Percentiles rank a stretch among this genome's conserved stretches.
These are phyloP conservation scores for Montipora capitata DNA, from an alignment of 92 coral and sea anemone genomes.

Conservation along the genomic window DNA sequence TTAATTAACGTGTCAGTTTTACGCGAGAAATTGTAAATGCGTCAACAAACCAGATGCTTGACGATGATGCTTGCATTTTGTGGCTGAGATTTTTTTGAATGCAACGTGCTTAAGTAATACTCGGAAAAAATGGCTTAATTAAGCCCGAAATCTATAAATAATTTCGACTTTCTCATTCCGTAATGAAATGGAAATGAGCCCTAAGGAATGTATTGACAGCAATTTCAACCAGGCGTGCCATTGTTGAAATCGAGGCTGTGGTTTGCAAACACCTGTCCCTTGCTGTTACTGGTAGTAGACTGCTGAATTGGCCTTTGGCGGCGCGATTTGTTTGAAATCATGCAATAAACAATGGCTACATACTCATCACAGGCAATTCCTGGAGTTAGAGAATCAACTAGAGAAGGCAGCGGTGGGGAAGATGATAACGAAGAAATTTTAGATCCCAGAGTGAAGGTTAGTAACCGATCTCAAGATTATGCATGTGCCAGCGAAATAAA, in stretches of 20 bases:
- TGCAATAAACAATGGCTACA: constrained; percentile 28
- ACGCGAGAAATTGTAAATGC: background rate
- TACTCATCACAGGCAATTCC: background rate
- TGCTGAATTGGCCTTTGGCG: background rate
- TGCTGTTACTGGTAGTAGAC: too few relatives aligned
- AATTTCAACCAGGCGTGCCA: constrained; percentile 14
- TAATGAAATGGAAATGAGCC: background rate
- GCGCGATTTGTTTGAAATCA: background rate
- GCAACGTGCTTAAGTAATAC: too few relatives aligned
- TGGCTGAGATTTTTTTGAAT: background rate
- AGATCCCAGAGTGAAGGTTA: constrained; percentile 96
- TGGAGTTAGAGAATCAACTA: constrained; percentile 2
- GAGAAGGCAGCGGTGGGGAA: constrained; percentile 48
- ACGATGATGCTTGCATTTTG: background rate
- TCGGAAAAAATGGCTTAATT: background rate
- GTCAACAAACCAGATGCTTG: background rate
- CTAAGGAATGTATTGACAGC: background rate
- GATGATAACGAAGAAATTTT: constrained; percentile 85
- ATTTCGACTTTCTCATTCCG: background rate
- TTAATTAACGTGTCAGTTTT: background rate
- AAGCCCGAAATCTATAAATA: too few relatives aligned
- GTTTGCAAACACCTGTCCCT: background rate
- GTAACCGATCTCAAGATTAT: background rate
- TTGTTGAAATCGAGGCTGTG: constrained; percentile 27
- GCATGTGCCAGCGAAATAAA: too few relatives aligned